These are phyloP conservation scores for Philhelius pedissequus DNA, from an alignment of 2,888 invertebrate species.

Conservation along the genomic window DNA sequence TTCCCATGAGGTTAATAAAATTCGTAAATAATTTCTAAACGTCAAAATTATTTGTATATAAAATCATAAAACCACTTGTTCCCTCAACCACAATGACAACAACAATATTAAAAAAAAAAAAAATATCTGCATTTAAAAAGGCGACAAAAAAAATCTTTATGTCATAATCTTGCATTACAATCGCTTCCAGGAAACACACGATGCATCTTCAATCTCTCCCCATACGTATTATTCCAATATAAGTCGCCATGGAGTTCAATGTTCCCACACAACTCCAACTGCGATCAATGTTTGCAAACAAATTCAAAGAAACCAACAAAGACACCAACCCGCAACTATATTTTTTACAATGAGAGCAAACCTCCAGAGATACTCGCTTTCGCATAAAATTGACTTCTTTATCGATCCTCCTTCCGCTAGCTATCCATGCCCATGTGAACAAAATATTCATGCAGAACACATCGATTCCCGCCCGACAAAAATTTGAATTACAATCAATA, in stretches of 20 bases:
- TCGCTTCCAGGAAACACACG: conserved; percentile 61
- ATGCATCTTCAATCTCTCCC: conserved; percentile 39
- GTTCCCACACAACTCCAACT: conserved; percentile 56
- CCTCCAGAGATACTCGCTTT: conserved; percentile 47
- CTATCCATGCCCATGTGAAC: conserved; percentile 24
- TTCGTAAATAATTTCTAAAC: conserved; percentile 19
- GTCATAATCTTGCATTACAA: conserved; percentile 68
- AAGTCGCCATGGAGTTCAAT: conserved; percentile 42
- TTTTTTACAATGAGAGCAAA: conserved; percentile 42
- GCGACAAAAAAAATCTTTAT: conserved; percentile 21
- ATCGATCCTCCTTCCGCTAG: conserved; percentile 61
- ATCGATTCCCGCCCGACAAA: conserved; percentile 39
- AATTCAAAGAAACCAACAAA: conserved; percentile 35
- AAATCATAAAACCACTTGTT: conserved; percentile 29
- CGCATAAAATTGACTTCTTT: conserved; percentile 69
- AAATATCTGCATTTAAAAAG: conserved; percentile 15
- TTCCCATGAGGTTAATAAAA: conserved; percentile 22
- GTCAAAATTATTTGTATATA: neutral
- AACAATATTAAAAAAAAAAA: no score
- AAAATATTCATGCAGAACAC: conserved; percentile 38
- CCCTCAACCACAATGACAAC: neutral
- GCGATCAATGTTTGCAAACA: conserved; percentile 63
- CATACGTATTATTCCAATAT: neutral
- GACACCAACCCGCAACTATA: neutral
- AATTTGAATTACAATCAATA: conserved; percentile 69